Conservation (phyloP, 1,140 invertebrate genomes). For the Antheraea pernyi region DNA sequence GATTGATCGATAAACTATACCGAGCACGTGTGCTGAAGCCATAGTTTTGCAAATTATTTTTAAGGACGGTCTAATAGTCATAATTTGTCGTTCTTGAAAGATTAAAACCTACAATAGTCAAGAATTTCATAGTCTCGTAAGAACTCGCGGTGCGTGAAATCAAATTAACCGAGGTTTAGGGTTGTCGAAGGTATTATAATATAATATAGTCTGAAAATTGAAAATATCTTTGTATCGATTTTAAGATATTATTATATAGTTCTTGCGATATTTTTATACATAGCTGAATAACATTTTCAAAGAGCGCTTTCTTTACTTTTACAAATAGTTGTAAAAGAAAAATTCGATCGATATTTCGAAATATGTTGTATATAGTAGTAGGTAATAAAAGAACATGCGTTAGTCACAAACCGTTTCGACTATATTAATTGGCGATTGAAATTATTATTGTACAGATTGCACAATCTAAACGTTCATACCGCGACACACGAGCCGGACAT, state of each 20-base stretch:
- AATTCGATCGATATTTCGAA: neutral
- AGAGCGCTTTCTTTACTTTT: neutral
- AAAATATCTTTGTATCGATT: too few species aligned
- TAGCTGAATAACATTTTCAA: too few species aligned
- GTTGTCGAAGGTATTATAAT: too few species aligned
- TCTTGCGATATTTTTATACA: too few species aligned
- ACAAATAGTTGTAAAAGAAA: neutral
- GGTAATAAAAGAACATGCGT: neutral
- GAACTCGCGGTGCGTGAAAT: neutral
- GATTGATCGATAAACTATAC: neutral
- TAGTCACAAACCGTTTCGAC: neutral
- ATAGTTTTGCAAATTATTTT: slow-evolving; percentile 1
- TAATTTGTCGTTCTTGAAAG: neutral
- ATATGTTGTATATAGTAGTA: neutral
- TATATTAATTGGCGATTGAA: slow-evolving; percentile 34
- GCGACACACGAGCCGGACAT: slow-evolving; percentile 32
- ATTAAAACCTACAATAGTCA: neutral
- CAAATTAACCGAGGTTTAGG: too few species aligned
- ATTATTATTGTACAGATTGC: slow-evolving; percentile 38
- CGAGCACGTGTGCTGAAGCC: too few species aligned
- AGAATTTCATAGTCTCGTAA: neutral
- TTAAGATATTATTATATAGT: too few species aligned
- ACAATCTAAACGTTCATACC: slow-evolving; percentile 26
- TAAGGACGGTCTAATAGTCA: slow-evolving; percentile 5
- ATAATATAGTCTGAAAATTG: too few species aligned